Evolutionary conservation across 2,888 invertebrate genomes (phyloP).

Genomic region (Lysandra bellargus): DNA sequence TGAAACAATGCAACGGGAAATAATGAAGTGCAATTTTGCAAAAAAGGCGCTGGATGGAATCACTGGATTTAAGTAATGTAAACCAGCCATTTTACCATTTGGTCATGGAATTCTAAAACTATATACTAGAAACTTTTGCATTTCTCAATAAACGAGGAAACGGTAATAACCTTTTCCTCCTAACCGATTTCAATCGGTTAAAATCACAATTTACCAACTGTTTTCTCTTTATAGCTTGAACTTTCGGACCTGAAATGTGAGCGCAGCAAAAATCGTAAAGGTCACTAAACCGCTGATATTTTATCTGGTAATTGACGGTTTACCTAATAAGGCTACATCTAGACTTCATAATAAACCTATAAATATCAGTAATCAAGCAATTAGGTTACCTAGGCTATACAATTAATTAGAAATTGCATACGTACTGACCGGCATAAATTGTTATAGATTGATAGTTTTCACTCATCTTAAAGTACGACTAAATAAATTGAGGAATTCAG

Average conservation of each 20-base stretch:
- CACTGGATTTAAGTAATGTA: no score
- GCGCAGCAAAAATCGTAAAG: conserved; percentile 1
- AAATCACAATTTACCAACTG: neutral
- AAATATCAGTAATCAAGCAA: conserved; percentile 35
- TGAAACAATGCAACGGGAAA: no score
- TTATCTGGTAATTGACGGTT: conserved; percentile 8
- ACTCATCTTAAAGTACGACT: neutral
- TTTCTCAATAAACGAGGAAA: no score
- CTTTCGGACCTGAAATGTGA: neutral
- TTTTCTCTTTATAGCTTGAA: neutral
- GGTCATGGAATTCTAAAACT: no score
- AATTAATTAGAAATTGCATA: conserved; percentile 18
- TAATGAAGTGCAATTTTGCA: no score
- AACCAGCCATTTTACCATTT: no score
- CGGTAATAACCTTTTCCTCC: no score
- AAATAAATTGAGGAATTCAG: neutral
- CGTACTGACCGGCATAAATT: neutral
- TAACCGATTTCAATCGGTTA: no score
- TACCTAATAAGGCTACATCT: conserved; percentile 20
- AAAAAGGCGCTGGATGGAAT: no score
- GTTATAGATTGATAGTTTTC: neutral
- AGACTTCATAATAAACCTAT: conserved; percentile 20
- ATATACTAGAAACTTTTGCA: neutral
- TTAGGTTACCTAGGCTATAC: neutral
- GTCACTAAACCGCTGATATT: neutral